Evolutionary conservation across 2,888 invertebrate genomes (phyloP), one percentile per base, ranked within the genome.

Genomic region (Lepeophtheirus nordmannii): DNA sequence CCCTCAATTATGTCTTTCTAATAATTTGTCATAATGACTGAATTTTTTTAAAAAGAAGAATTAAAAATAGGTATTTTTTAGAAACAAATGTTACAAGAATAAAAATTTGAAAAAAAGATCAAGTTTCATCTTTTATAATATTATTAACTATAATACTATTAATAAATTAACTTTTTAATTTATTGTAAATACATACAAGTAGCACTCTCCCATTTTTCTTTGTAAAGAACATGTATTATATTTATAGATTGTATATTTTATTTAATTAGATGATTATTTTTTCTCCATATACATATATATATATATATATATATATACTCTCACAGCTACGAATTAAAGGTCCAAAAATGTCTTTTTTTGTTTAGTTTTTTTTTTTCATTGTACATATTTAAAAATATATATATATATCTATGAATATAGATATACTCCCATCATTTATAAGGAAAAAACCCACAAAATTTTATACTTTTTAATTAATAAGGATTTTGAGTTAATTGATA

Each of bases 1-100:
- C 53, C 53, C 53, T 46, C 53, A 46, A 46, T 46, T 46, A 46
- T n/a, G 53, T 46, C 53, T 46, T 46, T 46, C 53, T 46, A 46
- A 46, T 46, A n/a, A 14, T 46, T 46, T 46, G 53, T 46, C 53
- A 46, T 46, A 46, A 46, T 46, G 53, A 46, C 53, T 46, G 53
- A 46, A n/a, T 46, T 46, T 46, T 46, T 46, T n/a, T n/a, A 3
- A 5, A 46, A n/a, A 46, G 14, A 46, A 41, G n/a, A n/a, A n/a
- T n/a, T 5, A 5, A 46, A 46, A 46, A 46, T 46, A 46, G 53
- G 53, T 46, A 46, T 46, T 46, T 46, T 46, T 46, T 46, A 46
- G 53, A 46, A n/a, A 46, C 53, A 46, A 8, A 46, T 5, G n/a
- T 17, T 14, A n/a, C 11, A 10, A 11, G 11, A 41, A 10, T 41